Percentiles rank a stretch among this genome's conserved stretches.
Evolutionary conservation across 2,113 vertebrate species (phyloP).

Genomic region (Ibidorhyncha struthersii): DNA sequence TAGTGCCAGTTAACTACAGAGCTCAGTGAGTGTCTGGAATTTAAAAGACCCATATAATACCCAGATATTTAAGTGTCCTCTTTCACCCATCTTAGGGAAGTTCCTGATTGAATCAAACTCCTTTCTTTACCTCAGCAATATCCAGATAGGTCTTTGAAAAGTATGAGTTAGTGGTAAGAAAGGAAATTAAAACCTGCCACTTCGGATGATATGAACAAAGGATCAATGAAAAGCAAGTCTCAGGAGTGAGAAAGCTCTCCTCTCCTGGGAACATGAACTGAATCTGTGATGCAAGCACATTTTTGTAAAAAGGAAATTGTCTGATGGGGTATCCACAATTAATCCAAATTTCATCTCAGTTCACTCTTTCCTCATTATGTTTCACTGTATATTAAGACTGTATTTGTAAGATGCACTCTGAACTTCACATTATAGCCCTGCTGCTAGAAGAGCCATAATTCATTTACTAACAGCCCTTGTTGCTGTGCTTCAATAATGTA

Average conservation of each 20-base stretch:
- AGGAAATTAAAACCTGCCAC: slow-evolving; percentile 11
- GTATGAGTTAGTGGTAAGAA: not conserved
- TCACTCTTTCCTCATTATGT: not conserved
- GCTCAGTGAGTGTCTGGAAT: not conserved
- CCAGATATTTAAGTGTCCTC: not conserved
- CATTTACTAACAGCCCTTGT: slow-evolving; percentile 11
- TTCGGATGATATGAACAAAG: not conserved
- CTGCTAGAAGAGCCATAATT: not conserved
- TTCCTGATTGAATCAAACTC: not conserved
- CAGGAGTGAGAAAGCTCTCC: not conserved
- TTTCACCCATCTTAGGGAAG: not conserved
- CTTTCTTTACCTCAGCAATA: not conserved
- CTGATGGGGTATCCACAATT: not conserved
- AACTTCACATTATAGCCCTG: not conserved
- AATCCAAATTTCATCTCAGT: not conserved
- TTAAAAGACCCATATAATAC: not conserved
- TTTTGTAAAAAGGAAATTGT: not conserved
- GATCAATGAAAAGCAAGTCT: not conserved
- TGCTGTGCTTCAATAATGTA: not conserved
- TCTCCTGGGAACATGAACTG: not conserved
- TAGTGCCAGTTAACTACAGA: not conserved
- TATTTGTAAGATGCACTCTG: not conserved
- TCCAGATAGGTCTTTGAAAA: not conserved
- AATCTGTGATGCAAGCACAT: not conserved
- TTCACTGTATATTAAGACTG: not conserved